Base-by-base conservation (phyloP, 2,797 vertebrate species). In the Sebastes hubbsi region DNA sequence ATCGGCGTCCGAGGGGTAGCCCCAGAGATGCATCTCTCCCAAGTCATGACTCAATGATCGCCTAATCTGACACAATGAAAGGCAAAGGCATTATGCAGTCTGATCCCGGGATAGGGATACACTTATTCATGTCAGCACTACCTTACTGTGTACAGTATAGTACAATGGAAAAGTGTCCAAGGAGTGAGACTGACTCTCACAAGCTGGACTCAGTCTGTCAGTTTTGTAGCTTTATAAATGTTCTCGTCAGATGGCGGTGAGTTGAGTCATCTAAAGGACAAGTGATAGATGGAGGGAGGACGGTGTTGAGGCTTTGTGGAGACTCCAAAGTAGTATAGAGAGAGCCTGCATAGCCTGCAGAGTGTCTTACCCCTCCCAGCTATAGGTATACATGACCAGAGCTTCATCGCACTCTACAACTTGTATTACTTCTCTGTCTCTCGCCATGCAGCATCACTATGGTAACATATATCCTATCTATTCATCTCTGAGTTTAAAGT, bases 231-330 rank as follows among this genome's bases (percentile, higher is more conserved):
- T 30, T 61, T 13, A 42, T 11, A 12, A 36, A 70, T 6, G 14
- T 42, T 55, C 22, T 61, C 1, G 16, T 78, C 64, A 66, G 66
- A 74, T 49, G 36, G 49, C 5, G 32, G 20, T 4, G 42, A 54
- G 75, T 58, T 63, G 75, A 89, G 78, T 85, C 86, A 62, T 55
- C 12, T 61, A 49, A 72, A 79, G 82, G 80, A 67, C 75, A 12
- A 46, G 30, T 11, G 55, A 61, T 14, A 2, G 34, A 52, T 16
- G 52, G 42, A 67, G 8, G 46, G 46, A 49, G 46, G 46, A 13
- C 1, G 3, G 56, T 66, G 32, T 54, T 24, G 27, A 25, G 7
- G 55, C 27, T 12, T 4, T 49, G 67, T 52, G 27, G 46, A 36
- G 54, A 29, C 77, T 64, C 25, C 4, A 64, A 34, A 58, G 32